These are phyloP conservation scores for Ectemnius lituratus DNA, from an alignment of 2,888 invertebrate genomes.

Conservation along the genomic window DNA sequence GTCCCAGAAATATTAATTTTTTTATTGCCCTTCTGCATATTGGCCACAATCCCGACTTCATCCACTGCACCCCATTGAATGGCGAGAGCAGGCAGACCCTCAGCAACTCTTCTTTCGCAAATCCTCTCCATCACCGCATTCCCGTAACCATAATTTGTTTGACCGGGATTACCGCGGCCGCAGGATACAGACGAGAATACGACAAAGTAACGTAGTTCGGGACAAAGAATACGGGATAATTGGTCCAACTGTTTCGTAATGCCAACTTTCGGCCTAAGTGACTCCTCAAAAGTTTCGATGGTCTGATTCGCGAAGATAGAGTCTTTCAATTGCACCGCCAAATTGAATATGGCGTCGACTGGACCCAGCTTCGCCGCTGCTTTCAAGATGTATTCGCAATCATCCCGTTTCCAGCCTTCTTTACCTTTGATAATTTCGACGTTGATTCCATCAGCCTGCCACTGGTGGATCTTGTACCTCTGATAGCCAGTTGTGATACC, in stretches of 20 bases:
- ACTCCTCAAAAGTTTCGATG: conserved; percentile 78
- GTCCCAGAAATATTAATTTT: conserved; percentile 88
- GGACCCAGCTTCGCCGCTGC: conserved; percentile 79
- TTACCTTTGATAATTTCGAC: conserved; percentile 83
- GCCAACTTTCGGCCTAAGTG: conserved; percentile 81
- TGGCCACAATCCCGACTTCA: conserved; percentile 88
- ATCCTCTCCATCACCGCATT: conserved; percentile 87
- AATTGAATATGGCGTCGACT: conserved; percentile 84
- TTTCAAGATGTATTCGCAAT: conserved; percentile 83
- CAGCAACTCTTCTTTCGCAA: conserved; percentile 60
- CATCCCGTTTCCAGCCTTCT: conserved; percentile 85
- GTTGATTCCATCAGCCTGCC: conserved; percentile 85
- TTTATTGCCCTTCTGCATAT: conserved; percentile 85
- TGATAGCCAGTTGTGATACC: conserved; percentile 92
- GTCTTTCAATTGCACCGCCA: conserved; percentile 82
- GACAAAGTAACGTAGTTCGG: conserved; percentile 80
- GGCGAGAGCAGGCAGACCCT: conserved; percentile 80
- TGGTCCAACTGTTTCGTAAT: conserved; percentile 81
- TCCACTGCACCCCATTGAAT: conserved; percentile 85
- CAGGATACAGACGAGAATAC: conserved; percentile 84
- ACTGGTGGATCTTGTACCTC: conserved; percentile 82
- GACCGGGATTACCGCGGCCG: conserved; percentile 83
- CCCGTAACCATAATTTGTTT: conserved; percentile 83
- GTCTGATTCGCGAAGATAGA: conserved; percentile 80
- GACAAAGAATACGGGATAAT: conserved; percentile 79